Evolutionary conservation across 2,888 invertebrate species (phyloP), one percentile per base, ranked within the genome.

Genomic region (Anthoptus insignis): DNA sequence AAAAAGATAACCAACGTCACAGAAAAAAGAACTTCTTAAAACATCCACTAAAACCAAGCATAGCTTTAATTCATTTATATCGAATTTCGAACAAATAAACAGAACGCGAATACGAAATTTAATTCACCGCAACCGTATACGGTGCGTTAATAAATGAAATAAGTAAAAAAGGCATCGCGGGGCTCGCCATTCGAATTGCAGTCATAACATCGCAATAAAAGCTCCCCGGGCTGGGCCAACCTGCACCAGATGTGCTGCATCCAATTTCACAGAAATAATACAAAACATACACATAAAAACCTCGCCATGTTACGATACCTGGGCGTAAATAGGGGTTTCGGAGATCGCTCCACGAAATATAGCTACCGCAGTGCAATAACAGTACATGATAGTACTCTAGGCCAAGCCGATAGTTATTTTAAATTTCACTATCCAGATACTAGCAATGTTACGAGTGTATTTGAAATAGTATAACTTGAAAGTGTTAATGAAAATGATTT

Each of bases 201-300:
- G 85, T 84, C 86, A 88, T 88, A 88, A 88, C 88, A 84, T 78
- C 78, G 83, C 81, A 82, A 88, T 89, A 88, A 88, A 87, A 83
- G 79, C 80, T 76, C 74, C 69, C 78, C 73, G 73, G 70, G 50
- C 59, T 61, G 59, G 70, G 66, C 73, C 77, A 74, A 72, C 77
- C 78, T 81, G 82, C 83, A 82, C 82, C 89, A 89, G 84, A 86
- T 89, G 88, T 82, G 86, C 82, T 81, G 77, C 82, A 78, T 85
- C 84, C 84, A 84, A 85, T 83, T 83, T 82, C 83, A 82, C 80
- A 81, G 80, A 81, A 84, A 82, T 81, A 83, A 85, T 83, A 84
- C 81, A 81, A 81, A 82, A 81, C 79, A 76, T 71, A 76, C 73
- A 77, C 78, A 82, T 81, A 82, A 83, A 86, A 86, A 86, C 82